Conservation (phyloP, 1,140 invertebrate species). For the Mesaphorura yosii region DNA sequence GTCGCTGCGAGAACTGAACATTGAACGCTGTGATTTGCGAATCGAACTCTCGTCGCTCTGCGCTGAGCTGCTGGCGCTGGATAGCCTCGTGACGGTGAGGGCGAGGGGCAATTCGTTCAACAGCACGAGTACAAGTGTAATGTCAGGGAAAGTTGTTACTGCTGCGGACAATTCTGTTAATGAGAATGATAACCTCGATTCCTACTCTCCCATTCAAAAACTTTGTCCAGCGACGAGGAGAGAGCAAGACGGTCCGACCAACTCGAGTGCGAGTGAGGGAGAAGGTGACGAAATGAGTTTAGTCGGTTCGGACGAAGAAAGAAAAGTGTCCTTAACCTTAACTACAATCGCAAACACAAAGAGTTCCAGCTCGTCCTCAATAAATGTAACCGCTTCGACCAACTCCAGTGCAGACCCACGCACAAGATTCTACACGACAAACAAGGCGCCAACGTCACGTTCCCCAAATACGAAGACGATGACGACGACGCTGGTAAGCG, state of each 20-base stretch:
- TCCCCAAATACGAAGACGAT: not conserved
- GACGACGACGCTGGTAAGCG: not conserved
- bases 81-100: not conserved
- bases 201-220: not conserved
- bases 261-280: too few species aligned
- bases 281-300: too few species aligned
- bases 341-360: constrained; percentile 5
- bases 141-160: not conserved
- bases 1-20: constrained; percentile 46
- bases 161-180: not conserved
- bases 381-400: not conserved
- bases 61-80: not conserved
- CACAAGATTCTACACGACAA: too few species aligned
- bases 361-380: not conserved
- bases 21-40: constrained; percentile 39
- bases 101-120: not conserved
- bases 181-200: not conserved
- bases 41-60: constrained; percentile 7
- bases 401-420: too few species aligned
- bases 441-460: not conserved
- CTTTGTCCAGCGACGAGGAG: not conserved
- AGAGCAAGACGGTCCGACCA: not conserved
- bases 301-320: constrained; percentile 5
- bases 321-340: constrained; percentile 1
- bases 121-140: not conserved